Percentiles rank a stretch among this genome's conserved stretches.
These are phyloP conservation scores for Drosophila arizonae DNA, from an alignment of 1,140 invertebrate genomes.

Conservation along the genomic window DNA sequence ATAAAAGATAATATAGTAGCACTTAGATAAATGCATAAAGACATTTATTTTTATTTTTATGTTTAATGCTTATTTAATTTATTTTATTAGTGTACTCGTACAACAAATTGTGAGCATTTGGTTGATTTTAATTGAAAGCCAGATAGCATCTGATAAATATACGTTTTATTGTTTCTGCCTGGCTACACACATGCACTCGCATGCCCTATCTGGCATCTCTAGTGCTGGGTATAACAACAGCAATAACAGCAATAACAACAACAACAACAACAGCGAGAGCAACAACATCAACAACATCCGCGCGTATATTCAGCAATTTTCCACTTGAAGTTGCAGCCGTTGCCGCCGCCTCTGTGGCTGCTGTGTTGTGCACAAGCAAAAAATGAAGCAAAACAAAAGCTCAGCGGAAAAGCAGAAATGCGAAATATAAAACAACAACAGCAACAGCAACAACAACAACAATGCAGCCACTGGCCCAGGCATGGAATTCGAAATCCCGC, in stretches of 20 bases:
- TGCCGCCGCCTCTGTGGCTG: not conserved
- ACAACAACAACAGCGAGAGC: too few relatives aligned
- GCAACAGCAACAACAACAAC: slow-evolving; percentile 12
- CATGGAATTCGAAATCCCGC: slow-evolving; percentile 45
- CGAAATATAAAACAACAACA: slow-evolving; percentile 23
- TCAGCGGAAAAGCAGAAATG: slow-evolving; percentile 34
- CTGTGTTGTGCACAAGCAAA: slow-evolving; percentile 15
- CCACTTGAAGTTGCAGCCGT: slow-evolving; percentile 68
- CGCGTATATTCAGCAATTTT: slow-evolving; percentile 68
- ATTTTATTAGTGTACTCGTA: not conserved
- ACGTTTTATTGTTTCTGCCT: slow-evolving; percentile 10
- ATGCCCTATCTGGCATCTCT: not conserved
- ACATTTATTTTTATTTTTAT: not conserved
- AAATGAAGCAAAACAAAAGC: slow-evolving; percentile 34
- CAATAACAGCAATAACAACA: too few relatives aligned
- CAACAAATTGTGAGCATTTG: slow-evolving; percentile 6
- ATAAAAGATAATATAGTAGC: too few relatives aligned
- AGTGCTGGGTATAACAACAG: slow-evolving; percentile 13
- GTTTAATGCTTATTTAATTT: not conserved
- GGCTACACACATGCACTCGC: not conserved
- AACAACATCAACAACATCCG: slow-evolving; percentile 24
- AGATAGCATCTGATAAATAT: slow-evolving; percentile 8
- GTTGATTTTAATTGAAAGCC: not conserved
- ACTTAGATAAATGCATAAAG: not conserved
- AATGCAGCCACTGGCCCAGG: slow-evolving; percentile 21